phyloP scores from a whole-genome alignment of 2,113 vertebrate genomes.

The Equus quagga region DNA sequence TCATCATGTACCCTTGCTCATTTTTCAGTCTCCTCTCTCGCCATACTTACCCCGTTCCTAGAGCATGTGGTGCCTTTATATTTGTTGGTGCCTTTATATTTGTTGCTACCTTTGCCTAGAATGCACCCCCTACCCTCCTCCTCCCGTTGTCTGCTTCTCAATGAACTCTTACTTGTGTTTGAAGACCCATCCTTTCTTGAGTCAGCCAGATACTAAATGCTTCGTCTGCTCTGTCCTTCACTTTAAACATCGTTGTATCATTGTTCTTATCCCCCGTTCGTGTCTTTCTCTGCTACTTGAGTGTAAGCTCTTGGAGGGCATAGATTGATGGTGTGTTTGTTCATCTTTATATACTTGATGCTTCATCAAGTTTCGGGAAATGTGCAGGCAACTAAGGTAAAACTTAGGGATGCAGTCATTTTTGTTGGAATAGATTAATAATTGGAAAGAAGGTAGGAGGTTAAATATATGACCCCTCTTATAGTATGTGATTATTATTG shows the following conservation, averaged over 20 bases:
- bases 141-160: background rate
- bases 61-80: rapidly evolving
- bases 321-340: background rate
- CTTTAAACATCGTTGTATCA: background rate
- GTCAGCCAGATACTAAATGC: background rate
- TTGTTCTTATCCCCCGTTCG: rapidly evolving
- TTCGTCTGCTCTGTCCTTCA: background rate
- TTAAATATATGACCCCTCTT: background rate
- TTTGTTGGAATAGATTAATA: slow-evolving; percentile 23
- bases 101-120: background rate
- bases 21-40: background rate
- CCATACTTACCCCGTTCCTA: background rate
- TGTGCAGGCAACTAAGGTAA: background rate
- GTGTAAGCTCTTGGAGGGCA: background rate
- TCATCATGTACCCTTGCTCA: background rate
- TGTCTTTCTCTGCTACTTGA: background rate
- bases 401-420: background rate
- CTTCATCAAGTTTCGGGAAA: background rate
- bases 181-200: background rate
- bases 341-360: background rate
- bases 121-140: background rate
- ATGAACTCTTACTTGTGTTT: background rate
- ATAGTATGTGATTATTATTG: background rate
- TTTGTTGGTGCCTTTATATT: background rate
- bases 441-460: background rate